phyloP scores from a whole-genome alignment of 2,797 vertebrate species.

The Gadopsis bispinosus region DNA sequence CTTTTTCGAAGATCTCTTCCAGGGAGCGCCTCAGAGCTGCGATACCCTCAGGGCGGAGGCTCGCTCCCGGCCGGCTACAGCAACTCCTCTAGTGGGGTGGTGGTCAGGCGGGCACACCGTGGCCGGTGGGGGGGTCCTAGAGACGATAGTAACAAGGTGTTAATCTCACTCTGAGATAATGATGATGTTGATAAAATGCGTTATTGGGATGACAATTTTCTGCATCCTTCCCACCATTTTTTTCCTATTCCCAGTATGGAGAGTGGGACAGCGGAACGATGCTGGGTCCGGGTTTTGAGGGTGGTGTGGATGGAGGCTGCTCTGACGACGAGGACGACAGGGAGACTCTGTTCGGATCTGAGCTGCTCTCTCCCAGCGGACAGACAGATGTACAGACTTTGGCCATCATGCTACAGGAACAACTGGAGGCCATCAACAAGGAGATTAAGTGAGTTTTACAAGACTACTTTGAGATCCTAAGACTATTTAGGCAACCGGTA shows the following conservation, averaged over 20 bases:
- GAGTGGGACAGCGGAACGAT: slow-evolving; percentile 88
- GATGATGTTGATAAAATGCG: not conserved
- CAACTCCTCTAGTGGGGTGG: slow-evolving; percentile 86
- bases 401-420: slow-evolving; percentile 94
- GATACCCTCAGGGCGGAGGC: slow-evolving; percentile 90
- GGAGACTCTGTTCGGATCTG: slow-evolving; percentile 86
- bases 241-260: slow-evolving; percentile 77
- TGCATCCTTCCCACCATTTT: not conserved
- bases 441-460: slow-evolving; percentile 89
- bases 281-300: slow-evolving; percentile 81
- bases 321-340: slow-evolving; percentile 89
- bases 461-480: not conserved
- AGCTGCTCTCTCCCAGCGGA: slow-evolving; percentile 91
- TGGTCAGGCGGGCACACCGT: slow-evolving; percentile 87
- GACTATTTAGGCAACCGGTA: not conserved
- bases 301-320: slow-evolving; percentile 82
- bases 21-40: slow-evolving; percentile 92
- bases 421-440: slow-evolving; percentile 94
- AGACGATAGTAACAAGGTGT: slow-evolving; percentile 91
- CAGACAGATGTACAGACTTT: slow-evolving; percentile 94
- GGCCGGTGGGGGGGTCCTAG: slow-evolving; percentile 89
- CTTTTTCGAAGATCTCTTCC: slow-evolving; percentile 90
- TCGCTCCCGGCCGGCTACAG: slow-evolving; percentile 87
- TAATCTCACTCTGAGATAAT: not conserved
- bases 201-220: not conserved